A percentile compares a stretch with the other conserved stretches of the same genome.
These are phyloP conservation scores for Laspeyria flexula DNA, from an alignment of 2,888 invertebrate genomes.

Conservation along the genomic window DNA sequence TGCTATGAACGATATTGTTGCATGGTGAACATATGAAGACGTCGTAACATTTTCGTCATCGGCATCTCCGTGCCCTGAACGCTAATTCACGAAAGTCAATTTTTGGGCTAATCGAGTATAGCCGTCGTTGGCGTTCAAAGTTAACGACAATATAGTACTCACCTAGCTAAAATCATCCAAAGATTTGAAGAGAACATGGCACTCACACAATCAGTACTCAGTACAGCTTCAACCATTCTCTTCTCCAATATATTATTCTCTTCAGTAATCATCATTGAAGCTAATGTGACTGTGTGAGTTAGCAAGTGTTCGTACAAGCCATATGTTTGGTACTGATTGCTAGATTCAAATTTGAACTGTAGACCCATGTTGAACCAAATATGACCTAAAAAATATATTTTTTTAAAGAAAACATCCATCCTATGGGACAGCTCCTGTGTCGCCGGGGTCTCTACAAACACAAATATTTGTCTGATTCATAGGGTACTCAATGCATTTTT, in stretches of 20 bases:
- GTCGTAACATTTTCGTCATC: too few relatives aligned
- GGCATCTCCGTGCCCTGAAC: too few relatives aligned
- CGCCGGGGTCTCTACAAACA: too few relatives aligned
- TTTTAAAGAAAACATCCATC: too few relatives aligned
- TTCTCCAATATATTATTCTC: slow-evolving; percentile 58
- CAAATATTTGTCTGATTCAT: too few relatives aligned
- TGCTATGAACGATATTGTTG: too few relatives aligned
- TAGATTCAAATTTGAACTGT: slow-evolving; percentile 39
- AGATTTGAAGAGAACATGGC: slow-evolving; percentile 69
- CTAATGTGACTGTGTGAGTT: slow-evolving; percentile 49
- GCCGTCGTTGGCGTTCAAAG: too few relatives aligned
- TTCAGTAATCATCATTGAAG: slow-evolving; percentile 49
- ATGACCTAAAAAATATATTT: slow-evolving; percentile 59
- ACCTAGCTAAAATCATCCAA: slow-evolving; percentile 71
- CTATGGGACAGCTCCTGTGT: too few relatives aligned
- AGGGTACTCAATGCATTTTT: too few relatives aligned
- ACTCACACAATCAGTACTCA: slow-evolving; percentile 55
- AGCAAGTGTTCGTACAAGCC: slow-evolving; percentile 66
- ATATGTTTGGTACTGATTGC: slow-evolving; percentile 24
- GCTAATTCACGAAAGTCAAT: too few relatives aligned
- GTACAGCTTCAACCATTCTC: slow-evolving; percentile 57
- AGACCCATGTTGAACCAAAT: slow-evolving; percentile 61
- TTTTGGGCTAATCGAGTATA: too few relatives aligned
- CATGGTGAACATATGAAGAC: too few relatives aligned
- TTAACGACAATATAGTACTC: slow-evolving; percentile 6